A percentile compares a stretch with the other conserved stretches of the same genome.
These are phyloP conservation scores for Polypedilum pembai DNA, from an alignment of 1,140 invertebrate genomes.

Conservation along the genomic window DNA sequence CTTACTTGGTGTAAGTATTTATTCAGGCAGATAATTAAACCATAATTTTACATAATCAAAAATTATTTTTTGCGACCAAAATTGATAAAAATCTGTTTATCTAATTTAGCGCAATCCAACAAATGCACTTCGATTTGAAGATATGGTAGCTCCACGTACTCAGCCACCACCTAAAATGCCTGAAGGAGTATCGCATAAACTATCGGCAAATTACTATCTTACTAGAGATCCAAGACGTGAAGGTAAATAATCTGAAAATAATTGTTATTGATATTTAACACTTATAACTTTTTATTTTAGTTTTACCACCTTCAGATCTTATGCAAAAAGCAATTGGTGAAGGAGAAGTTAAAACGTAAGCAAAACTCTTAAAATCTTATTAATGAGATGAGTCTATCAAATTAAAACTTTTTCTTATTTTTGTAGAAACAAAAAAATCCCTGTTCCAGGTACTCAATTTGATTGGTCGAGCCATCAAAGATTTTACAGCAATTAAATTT, in stretches of 20 bases:
- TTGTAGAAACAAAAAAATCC: conserved; percentile 36
- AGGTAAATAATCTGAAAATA: conserved; percentile 42
- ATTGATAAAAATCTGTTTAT: conserved; percentile 22
- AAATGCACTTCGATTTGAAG: conserved; percentile 56
- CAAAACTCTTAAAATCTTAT: neutral
- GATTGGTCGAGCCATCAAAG: conserved; percentile 45
- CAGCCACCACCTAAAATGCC: conserved; percentile 69
- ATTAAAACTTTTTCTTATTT: conserved; percentile 4
- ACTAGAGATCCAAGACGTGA: conserved; percentile 65
- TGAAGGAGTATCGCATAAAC: conserved; percentile 61
- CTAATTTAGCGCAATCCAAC: conserved; percentile 51
- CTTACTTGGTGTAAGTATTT: conserved; percentile 50
- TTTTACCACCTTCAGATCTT: neutral
- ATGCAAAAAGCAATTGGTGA: conserved; percentile 33
- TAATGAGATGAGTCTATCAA: too few species aligned
- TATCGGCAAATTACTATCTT: conserved; percentile 71
- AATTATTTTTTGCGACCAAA: neutral
- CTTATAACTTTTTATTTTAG: neutral
- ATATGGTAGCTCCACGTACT: conserved; percentile 55
- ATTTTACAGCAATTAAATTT: too few species aligned
- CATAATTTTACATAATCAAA: conserved; percentile 21
- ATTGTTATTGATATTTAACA: conserved; percentile 30
- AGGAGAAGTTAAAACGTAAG: conserved; percentile 25
- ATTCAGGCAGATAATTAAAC: neutral
- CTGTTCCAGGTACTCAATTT: conserved; percentile 49